Percentiles rank a stretch among this genome's conserved stretches.
Conservation (phyloP, 1,140 invertebrate species). For the Drosophila lacertosa region DNA sequence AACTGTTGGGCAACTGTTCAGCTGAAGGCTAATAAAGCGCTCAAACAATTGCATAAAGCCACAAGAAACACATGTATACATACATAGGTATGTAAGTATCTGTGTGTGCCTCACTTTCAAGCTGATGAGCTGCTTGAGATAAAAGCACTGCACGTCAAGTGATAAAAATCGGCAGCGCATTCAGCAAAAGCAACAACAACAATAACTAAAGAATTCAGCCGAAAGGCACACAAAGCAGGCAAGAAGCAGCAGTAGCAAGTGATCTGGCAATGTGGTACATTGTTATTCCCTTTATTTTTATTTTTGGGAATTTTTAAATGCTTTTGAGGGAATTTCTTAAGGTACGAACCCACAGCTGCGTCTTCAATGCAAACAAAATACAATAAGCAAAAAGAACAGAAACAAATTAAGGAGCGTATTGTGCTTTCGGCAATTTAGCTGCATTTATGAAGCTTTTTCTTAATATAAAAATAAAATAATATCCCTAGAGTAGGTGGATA, state of each 20-base stretch:
- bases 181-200: slow-evolving; percentile 34
- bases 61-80: slow-evolving; percentile 5
- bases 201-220: slow-evolving; percentile 35
- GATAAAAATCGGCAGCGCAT: slow-evolving; percentile 68
- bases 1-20: slow-evolving; percentile 30
- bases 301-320: slow-evolving; percentile 13
- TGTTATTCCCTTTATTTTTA: slow-evolving; percentile 15
- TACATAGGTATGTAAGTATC: not conserved
- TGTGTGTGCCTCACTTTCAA: slow-evolving; percentile 25
- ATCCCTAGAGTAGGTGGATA: slow-evolving; percentile 3
- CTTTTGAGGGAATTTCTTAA: slow-evolving; percentile 2
- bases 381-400: slow-evolving; percentile 10
- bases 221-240: slow-evolving; percentile 13
- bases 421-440: not conserved
- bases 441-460: slow-evolving; percentile 2
- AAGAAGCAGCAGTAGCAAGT: not conserved
- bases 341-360: slow-evolving; percentile 2
- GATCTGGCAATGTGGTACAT: slow-evolving; percentile 23
- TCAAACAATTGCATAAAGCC: slow-evolving; percentile 33
- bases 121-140: slow-evolving; percentile 35
- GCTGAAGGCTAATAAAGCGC: slow-evolving; percentile 10
- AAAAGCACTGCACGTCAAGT: slow-evolving; percentile 46
- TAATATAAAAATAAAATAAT: slow-evolving; percentile 1
- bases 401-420: slow-evolving; percentile 1
- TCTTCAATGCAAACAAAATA: not conserved